Evolutionary conservation across 2,888 invertebrate genomes (phyloP).

Genomic region (Smittia aterrima): DNA sequence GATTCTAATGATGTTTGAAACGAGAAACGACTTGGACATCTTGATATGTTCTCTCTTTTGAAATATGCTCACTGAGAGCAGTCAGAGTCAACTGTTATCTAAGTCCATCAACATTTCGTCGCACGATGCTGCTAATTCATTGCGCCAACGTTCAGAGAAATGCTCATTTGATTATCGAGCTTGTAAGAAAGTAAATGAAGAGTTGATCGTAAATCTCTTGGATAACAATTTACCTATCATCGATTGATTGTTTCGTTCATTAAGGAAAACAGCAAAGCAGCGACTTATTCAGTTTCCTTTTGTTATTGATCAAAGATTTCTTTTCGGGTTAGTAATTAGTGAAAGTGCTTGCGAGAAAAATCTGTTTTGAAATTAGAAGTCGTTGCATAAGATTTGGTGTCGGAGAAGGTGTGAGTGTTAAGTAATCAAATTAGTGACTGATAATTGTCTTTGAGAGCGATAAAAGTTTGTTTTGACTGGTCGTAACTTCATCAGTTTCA

Average conservation of each 20-base stretch:
- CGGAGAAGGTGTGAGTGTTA: background rate
- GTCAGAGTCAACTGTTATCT: background rate
- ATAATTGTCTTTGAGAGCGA: background rate
- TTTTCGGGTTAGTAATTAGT: constrained; percentile 37
- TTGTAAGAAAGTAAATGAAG: background rate
- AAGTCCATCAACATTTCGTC: background rate
- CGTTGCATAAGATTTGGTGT: background rate
- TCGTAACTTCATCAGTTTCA: background rate
- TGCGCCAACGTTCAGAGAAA: background rate
- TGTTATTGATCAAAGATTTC: background rate
- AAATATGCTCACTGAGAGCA: background rate
- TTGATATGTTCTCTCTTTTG: background rate
- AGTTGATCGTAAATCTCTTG: background rate
- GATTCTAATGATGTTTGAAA: constrained; percentile 12
- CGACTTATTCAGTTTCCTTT: background rate
- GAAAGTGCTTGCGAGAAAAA: constrained; percentile 32
- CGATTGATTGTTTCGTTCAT: constrained; percentile 28
- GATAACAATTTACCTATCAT: constrained; percentile 9
- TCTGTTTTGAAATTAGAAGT: background rate
- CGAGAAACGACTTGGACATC: background rate
- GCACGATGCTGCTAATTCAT: background rate
- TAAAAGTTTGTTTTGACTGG: background rate
- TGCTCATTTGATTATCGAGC: background rate
- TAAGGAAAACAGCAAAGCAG: constrained; percentile 19
- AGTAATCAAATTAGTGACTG: background rate